Conservation (phyloP, 2,888 invertebrate genomes). For the Clistopyga incitator region DNA sequence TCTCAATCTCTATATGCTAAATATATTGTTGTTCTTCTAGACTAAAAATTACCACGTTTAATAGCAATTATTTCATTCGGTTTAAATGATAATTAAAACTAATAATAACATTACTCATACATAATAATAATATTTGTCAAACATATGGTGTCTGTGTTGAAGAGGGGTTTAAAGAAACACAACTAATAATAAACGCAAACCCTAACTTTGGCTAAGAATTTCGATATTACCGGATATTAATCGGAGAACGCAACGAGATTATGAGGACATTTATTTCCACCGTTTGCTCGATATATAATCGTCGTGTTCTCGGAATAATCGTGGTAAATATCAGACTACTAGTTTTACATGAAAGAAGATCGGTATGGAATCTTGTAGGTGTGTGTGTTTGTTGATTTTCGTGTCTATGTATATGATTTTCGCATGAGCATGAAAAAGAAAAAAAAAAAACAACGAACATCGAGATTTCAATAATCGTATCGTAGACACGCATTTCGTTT, state of each 20-base stretch:
- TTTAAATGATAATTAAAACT: conserved; percentile 73
- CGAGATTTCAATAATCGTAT: conserved; percentile 29
- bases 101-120: conserved; percentile 72
- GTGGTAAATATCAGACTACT: conserved; percentile 68
- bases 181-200: conserved; percentile 76
- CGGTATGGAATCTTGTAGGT: conserved; percentile 67
- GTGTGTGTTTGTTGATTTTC: conserved; percentile 40
- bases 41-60: conserved; percentile 82
- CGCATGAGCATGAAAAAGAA: conserved; percentile 10
- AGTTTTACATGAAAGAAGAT: conserved; percentile 61
- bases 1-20: conserved; percentile 81
- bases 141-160: conserved; percentile 73
- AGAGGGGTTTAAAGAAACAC: conserved; percentile 60
- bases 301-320: conserved; percentile 69
- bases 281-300: neutral
- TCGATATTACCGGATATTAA: conserved; percentile 73
- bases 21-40: conserved; percentile 81
- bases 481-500: conserved; percentile 17
- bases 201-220: conserved; percentile 82
- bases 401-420: conserved; percentile 50
- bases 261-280: conserved; percentile 47
- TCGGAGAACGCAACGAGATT: conserved; percentile 69
- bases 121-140: conserved; percentile 76
- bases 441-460: too few species aligned
- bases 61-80: conserved; percentile 73